These are phyloP conservation scores for Iguana delicatissima DNA, from an alignment of 2,797 vertebrate genomes.

Conservation along the genomic window DNA sequence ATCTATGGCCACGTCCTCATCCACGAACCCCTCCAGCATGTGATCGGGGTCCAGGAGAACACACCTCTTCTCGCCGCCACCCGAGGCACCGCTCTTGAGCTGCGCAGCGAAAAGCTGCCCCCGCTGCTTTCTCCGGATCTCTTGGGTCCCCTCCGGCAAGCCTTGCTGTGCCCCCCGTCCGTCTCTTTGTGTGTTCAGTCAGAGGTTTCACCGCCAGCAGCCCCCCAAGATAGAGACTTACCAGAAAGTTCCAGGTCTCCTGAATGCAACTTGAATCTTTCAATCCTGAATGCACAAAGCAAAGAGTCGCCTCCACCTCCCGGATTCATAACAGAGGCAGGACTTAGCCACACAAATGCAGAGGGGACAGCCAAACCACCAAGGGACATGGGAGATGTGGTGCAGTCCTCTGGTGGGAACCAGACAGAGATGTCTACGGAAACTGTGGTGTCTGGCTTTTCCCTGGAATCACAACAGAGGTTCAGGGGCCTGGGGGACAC, in stretches of 20 bases:
- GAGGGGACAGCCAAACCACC: accelerated
- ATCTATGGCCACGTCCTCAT: slow-evolving; percentile 80
- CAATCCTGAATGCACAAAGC: accelerated
- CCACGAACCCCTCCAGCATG: slow-evolving; percentile 76
- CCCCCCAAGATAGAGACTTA: accelerated
- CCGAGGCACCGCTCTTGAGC: slow-evolving; percentile 63
- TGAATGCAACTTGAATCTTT: not conserved
- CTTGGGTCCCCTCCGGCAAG: not conserved
- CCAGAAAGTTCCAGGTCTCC: not conserved
- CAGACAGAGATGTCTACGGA: not conserved
- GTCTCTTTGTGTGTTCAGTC: accelerated
- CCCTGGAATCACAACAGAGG: not conserved
- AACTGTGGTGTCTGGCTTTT: not conserved
- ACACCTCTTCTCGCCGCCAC: slow-evolving; percentile 68
- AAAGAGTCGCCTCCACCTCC: not conserved
- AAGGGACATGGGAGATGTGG: too few species aligned
- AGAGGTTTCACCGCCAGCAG: not conserved
- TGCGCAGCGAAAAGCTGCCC: slow-evolving; percentile 41
- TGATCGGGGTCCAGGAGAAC: slow-evolving; percentile 78
- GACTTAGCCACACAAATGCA: accelerated
- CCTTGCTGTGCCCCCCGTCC: accelerated
- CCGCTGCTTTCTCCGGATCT: slow-evolving; percentile 36
- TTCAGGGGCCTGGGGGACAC: accelerated
- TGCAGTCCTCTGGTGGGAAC: accelerated
- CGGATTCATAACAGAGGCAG: not conserved